Base-by-base conservation (phyloP, 2,888 invertebrate genomes). In the Amaurobius ferox region DNA sequence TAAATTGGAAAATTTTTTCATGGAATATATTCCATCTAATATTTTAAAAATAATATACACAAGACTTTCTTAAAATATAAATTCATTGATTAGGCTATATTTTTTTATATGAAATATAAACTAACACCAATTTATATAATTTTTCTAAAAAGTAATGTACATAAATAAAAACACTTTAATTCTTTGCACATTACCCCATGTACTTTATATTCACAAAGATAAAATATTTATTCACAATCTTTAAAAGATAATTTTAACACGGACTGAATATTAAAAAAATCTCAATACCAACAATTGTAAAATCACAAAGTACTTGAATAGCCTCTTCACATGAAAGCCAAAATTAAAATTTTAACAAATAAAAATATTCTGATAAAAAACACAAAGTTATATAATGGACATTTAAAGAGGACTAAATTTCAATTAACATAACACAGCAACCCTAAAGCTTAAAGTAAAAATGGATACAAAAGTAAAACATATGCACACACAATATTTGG, bases 401-500 rank as follows among this genome's bases (percentile, higher is more conserved):
- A 44, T 44, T 6, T 44, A 16, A 2, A 2, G n/a, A 44, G n/a
- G 44, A 44, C 16, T 3, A 44, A 11, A 44, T 13, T 44, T 44
- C n/a, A 11, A 6, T 44, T 11, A 76, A 66, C 9, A 32, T 44
- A 44, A 66, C 30, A 44, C 32, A 72, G 7, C n/a, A 16, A n/a
- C 44, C 29, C 44, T 19, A 29, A 19, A 44, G 44, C 30, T 44
- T 44, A 64, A 76, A 66, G 30, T 66, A 66, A 66, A 76, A 76
- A 76, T 76, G 76, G 66, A 76, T 76, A 76, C 74, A 76, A 29
- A 66, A 76, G 28, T 66, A 30, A 76, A 66, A 29, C 64, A 76
- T 66, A 74, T 30, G 66, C n/a, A 76, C 44, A 76, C 29, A 66
- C 64, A 76, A 76, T 76, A 76, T 76, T 76, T 76, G 76, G 76